Conservation (phyloP, 2,888 invertebrate genomes). For the Ypsolopha sequella region DNA sequence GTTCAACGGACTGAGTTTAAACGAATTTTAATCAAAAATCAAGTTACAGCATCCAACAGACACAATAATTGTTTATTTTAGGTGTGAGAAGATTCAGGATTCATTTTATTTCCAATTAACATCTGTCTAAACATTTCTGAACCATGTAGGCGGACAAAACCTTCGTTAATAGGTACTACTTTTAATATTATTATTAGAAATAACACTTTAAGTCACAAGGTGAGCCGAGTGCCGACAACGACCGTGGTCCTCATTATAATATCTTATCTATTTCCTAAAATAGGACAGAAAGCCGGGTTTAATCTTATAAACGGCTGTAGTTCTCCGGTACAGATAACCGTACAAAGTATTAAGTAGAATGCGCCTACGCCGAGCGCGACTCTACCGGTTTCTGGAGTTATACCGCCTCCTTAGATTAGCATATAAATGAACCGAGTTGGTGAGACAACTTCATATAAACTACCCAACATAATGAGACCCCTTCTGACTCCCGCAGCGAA, state of each 20-base stretch:
- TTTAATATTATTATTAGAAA: too few relatives aligned
- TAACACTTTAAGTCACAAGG: neutral
- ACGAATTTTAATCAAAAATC: too few relatives aligned
- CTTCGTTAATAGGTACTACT: too few relatives aligned
- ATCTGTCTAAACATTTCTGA: too few relatives aligned
- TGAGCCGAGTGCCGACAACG: neutral
- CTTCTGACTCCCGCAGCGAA: conserved; percentile 14
- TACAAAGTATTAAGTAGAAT: conserved; percentile 21
- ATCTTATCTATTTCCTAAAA: neutral
- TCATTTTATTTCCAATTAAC: too few relatives aligned
- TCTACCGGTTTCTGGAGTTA: conserved; percentile 41
- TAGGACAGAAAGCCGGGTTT: neutral
- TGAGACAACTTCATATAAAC: conserved; percentile 59
- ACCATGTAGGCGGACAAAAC: too few relatives aligned
- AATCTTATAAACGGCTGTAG: neutral
- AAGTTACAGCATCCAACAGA: too few relatives aligned
- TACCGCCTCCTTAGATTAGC: conserved; percentile 56
- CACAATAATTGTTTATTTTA: too few relatives aligned
- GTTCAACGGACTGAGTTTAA: too few relatives aligned
- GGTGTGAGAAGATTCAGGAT: too few relatives aligned
- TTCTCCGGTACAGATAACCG: conserved; percentile 11
- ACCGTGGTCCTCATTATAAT: neutral
- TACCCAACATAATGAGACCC: conserved; percentile 30
- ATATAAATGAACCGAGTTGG: conserved; percentile 59
- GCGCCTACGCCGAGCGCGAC: conserved; percentile 15